Evolutionary conservation across 2,888 invertebrate species (phyloP).

Genomic region (Acrocyrtus sp.): DNA sequence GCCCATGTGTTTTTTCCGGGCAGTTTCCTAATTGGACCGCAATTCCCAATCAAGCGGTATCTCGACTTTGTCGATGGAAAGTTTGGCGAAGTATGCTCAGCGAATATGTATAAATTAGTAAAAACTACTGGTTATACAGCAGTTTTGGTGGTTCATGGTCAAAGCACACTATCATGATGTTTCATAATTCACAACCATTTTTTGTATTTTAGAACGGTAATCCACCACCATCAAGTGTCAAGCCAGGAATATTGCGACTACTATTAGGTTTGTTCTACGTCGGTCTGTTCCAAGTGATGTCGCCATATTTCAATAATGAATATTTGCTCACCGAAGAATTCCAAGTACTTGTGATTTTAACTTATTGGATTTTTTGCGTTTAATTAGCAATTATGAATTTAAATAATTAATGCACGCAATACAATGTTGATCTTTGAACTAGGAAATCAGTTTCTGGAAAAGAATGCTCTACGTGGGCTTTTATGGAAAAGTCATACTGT

Average conservation of each 20-base stretch:
- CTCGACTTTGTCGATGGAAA: conserved; percentile 79
- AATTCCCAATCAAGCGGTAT: conserved; percentile 87
- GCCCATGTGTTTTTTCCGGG: conserved; percentile 88
- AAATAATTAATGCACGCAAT: background rate
- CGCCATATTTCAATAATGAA: conserved; percentile 76
- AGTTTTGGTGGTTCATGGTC: too few relatives aligned
- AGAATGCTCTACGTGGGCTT: conserved; percentile 77
- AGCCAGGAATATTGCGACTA: conserved; percentile 73
- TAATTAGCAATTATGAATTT: background rate
- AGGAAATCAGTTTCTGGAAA: conserved; percentile 60
- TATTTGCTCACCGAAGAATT: conserved; percentile 73
- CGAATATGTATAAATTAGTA: too few relatives aligned
- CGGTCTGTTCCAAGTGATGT: conserved; percentile 78
- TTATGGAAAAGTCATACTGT: conserved; percentile 87
- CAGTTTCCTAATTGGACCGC: conserved; percentile 93
- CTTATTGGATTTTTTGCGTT: background rate
- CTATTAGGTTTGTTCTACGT: conserved; percentile 79
- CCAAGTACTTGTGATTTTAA: conserved; percentile 65
- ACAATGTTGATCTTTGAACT: background rate
- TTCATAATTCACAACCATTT: background rate
- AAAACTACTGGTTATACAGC: too few relatives aligned
- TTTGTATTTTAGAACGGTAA: conserved; percentile 48
- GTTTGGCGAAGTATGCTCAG: conserved; percentile 68
- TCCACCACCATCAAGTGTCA: conserved; percentile 66
- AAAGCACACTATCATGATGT: background rate